Evolutionary conservation across 2,888 invertebrate species (phyloP), one percentile per base, ranked within the genome.

Genomic region (Calephelis perditalis): DNA sequence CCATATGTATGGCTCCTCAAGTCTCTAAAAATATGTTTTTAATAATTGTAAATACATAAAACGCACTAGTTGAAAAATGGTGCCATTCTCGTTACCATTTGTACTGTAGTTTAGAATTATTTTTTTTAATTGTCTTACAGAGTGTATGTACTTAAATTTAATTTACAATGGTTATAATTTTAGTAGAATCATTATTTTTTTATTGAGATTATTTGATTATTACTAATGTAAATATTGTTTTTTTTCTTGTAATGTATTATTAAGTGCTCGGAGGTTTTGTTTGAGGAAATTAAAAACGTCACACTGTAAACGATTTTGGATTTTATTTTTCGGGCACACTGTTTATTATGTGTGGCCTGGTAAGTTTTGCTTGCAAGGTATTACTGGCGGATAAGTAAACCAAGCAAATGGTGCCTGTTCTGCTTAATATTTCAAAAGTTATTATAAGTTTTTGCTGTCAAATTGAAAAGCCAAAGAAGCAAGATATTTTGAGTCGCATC

Each of bases 31-130:
- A 49, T 49, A 9, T 49, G 49, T 35, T 49, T 37, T 26, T 26
- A 26, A 26, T 49, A 49, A 15, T 49, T 49, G 49, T 49, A 49
- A 49, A 49, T 49, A 49, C 26, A 49, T 40, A 9, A 63, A 61
- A 36, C 35, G 47, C 52, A 15, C 57, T 60, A 52, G 57, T 60
- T 52, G 55, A 57, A 57, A 69, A 80, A 74, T 85, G 86, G 86
- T 86, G 88, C 87, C 88, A 88, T 88, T 71, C 69, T 65, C 74
- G 87, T 88, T 88, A 88, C 88, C 88, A 86, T 86, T 83, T 73
- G 70, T 65, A 75, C 58, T 74, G 64, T 70, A 66, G 68, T 63
- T 40, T 40, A 70, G 67, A 65, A 65, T 49, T 26, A 60, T 67
- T 64, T 73, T 78, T 77, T 78, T 77, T 49, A 6, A 49, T 49